A percentile compares a stretch with the other conserved stretches of the same genome.
Evolutionary conservation across 2,888 invertebrate species (phyloP).

Genomic region (Papilio elwesi): DNA sequence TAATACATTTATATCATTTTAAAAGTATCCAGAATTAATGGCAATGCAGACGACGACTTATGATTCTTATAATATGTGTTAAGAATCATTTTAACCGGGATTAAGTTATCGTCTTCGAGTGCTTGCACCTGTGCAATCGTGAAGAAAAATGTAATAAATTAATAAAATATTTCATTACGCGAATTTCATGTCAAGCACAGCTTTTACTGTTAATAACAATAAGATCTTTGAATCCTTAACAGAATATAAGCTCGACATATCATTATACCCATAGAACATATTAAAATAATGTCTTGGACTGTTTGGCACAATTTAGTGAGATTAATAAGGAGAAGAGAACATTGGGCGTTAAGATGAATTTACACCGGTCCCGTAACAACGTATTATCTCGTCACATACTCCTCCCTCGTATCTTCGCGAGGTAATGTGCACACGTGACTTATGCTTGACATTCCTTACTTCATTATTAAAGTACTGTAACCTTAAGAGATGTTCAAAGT

Average conservation of each 20-base stretch:
- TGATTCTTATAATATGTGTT: too few relatives aligned
- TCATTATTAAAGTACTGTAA: slow-evolving; percentile 32
- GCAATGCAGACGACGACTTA: too few relatives aligned
- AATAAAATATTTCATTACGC: too few relatives aligned
- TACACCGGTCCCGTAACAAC: slow-evolving; percentile 78
- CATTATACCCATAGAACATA: not conserved
- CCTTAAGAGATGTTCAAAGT: slow-evolving; percentile 17
- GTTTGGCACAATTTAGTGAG: slow-evolving; percentile 64
- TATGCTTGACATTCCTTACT: slow-evolving; percentile 60
- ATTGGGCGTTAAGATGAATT: slow-evolving; percentile 80
- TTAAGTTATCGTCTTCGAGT: too few relatives aligned
- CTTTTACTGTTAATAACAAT: too few relatives aligned
- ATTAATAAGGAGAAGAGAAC: slow-evolving; percentile 69
- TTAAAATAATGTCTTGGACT: not conserved
- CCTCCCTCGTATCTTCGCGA: slow-evolving; percentile 47
- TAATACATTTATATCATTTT: not conserved
- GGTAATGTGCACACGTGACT: slow-evolving; percentile 60
- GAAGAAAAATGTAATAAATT: too few relatives aligned
- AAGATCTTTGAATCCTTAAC: too few relatives aligned
- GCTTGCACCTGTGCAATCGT: too few relatives aligned
- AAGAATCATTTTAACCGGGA: too few relatives aligned
- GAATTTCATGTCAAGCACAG: too few relatives aligned
- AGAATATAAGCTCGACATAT: not conserved
- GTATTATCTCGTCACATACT: slow-evolving; percentile 77
- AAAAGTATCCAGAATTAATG: too few relatives aligned